Evolutionary conservation across 2,113 vertebrate genomes (phyloP).

Genomic region (Tursiops truncatus): DNA sequence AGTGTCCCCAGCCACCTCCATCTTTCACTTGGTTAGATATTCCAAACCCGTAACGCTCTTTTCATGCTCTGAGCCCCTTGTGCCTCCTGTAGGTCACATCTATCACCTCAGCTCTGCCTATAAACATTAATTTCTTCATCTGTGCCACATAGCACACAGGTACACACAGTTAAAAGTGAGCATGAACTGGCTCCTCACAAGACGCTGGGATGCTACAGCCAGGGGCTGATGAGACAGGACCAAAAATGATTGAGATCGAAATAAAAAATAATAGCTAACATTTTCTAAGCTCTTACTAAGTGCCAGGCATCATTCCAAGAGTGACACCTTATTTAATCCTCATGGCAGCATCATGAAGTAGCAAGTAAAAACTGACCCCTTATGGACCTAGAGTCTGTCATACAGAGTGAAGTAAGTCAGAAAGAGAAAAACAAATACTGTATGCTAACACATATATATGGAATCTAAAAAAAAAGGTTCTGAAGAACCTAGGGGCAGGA

Average conservation of each 20-base stretch:
- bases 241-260: slow-evolving; percentile 39
- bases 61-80: no score
- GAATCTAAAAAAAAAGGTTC: no score
- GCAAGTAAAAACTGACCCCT: background rate
- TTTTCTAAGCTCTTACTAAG: slow-evolving; percentile 28
- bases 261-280: slow-evolving; percentile 36
- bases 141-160: background rate
- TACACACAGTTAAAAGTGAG: background rate
- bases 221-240: background rate
- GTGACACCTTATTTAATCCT: slow-evolving; percentile 10
- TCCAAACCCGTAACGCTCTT: background rate
- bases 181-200: background rate
- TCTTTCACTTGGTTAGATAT: background rate
- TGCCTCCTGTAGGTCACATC: background rate
- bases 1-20: background rate
- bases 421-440: no score
- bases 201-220: background rate
- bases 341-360: background rate
- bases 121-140: background rate
- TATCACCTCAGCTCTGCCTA: background rate
- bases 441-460: no score
- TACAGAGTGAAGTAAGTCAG: no score
- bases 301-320: slow-evolving; percentile 14
- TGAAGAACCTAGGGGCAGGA: no score
- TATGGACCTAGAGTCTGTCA: background rate